Evolutionary conservation across 2,888 invertebrate species (phyloP), one percentile per base, ranked within the genome.

Genomic region (Hypomecis punctinalis): DNA sequence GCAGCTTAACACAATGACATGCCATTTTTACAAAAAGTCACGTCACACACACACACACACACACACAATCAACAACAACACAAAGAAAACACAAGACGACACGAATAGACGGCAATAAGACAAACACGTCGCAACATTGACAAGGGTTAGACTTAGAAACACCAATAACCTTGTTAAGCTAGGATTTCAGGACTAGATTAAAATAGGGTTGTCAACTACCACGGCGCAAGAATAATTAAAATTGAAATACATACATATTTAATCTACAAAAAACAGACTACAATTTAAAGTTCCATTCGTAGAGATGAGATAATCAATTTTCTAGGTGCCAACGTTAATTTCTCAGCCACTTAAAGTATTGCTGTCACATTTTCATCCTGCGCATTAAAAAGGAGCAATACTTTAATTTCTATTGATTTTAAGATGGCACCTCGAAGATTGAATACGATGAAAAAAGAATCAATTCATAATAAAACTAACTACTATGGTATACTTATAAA

Each of bases 111-210:
- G 58, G 51, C 55, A 65, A 56, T 40, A 56, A 56, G 56, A 60
- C 60, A 64, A 56, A 62, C 63, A 62, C 53, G 55, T 70, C 63
- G 49, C 64, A 67, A 69, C 68, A 75, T 67, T 61, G 69, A 69
- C 68, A 61, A 60, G 62, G 66, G 65, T 69, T 54, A 62, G 56
- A 48, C 52, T 62, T 48, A 63, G 65, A 53, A 65, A 53, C 58
- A 35, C 48, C 54, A 9, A 51, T 56, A 65, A 65, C 46, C 61
- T 60, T 57, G 62, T 65, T 68, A 59, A 63, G 68, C 51, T 64
- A 67, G 60, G 53, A 63, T 66, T 68, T 59, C 68, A 66, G 39
- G 43, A 52, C 60, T 56, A 52, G 55, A 56, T 53, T 47, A 51
- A 52, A 1, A 6, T 47, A 55, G 63, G 60, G 64, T n/a, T 64